These are phyloP conservation scores for Venustoraphidia nigricollis DNA, from an alignment of 2,888 invertebrate genomes.

Conservation along the genomic window DNA sequence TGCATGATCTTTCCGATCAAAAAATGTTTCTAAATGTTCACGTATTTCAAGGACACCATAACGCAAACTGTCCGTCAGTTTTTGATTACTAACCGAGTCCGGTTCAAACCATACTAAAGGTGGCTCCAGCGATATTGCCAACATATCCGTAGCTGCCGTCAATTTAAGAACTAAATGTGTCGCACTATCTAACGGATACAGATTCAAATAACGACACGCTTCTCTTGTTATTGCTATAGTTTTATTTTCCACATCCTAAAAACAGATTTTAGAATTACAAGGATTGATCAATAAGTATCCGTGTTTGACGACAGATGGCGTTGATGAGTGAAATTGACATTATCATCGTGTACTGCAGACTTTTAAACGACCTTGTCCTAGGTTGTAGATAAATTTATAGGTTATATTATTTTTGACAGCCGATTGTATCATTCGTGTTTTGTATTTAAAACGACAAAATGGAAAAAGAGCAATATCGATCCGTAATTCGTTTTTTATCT, in stretches of 20 bases:
- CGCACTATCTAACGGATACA: slow-evolving; percentile 28
- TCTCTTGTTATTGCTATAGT: slow-evolving; percentile 61
- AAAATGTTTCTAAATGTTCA: slow-evolving; percentile 89
- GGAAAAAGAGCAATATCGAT: no score
- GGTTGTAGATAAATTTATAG: no score
- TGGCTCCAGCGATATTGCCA: slow-evolving; percentile 51
- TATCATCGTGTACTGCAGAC: no score
- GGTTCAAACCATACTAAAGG: slow-evolving; percentile 81
- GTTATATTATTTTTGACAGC: no score
- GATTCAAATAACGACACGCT: slow-evolving; percentile 49
- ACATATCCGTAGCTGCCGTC: slow-evolving; percentile 43
- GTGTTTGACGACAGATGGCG: no score
- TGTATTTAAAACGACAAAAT: no score
- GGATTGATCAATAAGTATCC: no score
- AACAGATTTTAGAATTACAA: not conserved
- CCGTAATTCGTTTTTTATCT: no score
- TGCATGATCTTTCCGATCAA: slow-evolving; percentile 81
- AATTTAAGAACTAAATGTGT: slow-evolving; percentile 35
- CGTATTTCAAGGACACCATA: slow-evolving; percentile 85
- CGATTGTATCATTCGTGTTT: no score
- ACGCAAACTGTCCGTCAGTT: slow-evolving; percentile 67
- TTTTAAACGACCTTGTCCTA: no score
- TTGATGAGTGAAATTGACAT: no score
- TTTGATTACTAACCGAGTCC: slow-evolving; percentile 52
- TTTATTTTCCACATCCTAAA: slow-evolving; percentile 64